phyloP scores from a whole-genome alignment of 2,113 vertebrate species.

The Oenanthe melanoleuca region DNA sequence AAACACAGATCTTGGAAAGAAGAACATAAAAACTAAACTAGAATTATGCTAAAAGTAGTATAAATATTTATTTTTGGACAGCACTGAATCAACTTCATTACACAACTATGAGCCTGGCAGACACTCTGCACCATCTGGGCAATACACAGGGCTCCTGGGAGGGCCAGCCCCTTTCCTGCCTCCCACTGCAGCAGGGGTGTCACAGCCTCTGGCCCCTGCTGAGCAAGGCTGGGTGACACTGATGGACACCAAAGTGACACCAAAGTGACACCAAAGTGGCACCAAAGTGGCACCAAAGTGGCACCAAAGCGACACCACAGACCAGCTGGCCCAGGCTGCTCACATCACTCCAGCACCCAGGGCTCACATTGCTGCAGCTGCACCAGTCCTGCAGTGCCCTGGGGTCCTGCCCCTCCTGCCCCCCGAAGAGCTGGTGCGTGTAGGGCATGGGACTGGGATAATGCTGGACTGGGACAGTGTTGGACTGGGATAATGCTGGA shows the following conservation, averaged over 20 bases:
- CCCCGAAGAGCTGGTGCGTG: accelerated
- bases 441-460: too few relatives aligned
- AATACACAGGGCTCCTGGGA: neutral
- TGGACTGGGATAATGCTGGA: too few relatives aligned
- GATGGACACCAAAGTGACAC: too few relatives aligned
- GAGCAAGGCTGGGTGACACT: neutral
- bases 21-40: neutral
- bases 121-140: neutral
- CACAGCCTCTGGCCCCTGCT: neutral
- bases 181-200: neutral
- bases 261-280: too few relatives aligned
- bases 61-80: neutral
- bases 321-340: neutral
- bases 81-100: neutral
- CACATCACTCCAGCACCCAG: accelerated
- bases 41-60: neutral
- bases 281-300: too few relatives aligned
- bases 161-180: neutral
- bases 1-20: neutral
- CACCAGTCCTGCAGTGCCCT: accelerated
- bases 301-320: too few relatives aligned
- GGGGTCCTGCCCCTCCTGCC: neutral
- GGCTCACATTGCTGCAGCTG: accelerated
- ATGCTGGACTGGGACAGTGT: too few relatives aligned
- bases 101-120: neutral